Conservation (phyloP, 2,797 vertebrate species). For the Semotilus atromaculatus region DNA sequence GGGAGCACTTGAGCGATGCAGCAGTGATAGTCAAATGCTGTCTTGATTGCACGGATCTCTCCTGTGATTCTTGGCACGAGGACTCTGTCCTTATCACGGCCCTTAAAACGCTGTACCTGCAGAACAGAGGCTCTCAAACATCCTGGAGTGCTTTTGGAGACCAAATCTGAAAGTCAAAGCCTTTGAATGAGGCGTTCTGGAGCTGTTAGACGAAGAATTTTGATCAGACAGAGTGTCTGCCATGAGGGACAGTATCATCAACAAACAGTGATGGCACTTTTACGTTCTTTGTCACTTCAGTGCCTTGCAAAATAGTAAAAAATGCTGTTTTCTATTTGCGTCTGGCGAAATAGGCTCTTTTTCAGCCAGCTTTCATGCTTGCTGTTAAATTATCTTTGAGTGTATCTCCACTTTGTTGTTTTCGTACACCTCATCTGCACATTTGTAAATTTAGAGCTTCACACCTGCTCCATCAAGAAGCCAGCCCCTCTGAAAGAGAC, state of each 20-base stretch:
- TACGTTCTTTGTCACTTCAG: slow-evolving; percentile 24
- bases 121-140: slow-evolving; percentile 44
- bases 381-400: slow-evolving; percentile 26
- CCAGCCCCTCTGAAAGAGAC: slow-evolving; percentile 12
- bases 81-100: slow-evolving; percentile 43
- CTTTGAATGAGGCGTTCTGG: slow-evolving; percentile 20
- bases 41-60: slow-evolving; percentile 36
- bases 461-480: slow-evolving; percentile 38
- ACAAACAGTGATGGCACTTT: slow-evolving; percentile 22
- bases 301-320: slow-evolving; percentile 1
- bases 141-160: slow-evolving; percentile 34
- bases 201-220: slow-evolving; percentile 31
- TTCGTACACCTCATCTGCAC: slow-evolving; percentile 36
- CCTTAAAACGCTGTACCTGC: slow-evolving; percentile 44
- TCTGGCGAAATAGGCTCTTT: slow-evolving; percentile 20
- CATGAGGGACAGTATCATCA: slow-evolving; percentile 12
- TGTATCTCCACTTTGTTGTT: slow-evolving; percentile 23
- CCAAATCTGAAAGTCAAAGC: slow-evolving; percentile 36
- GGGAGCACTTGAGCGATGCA: slow-evolving; percentile 41
- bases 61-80: slow-evolving; percentile 26
- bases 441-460: slow-evolving; percentile 36
- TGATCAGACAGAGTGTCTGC: slow-evolving; percentile 21
- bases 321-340: slow-evolving; percentile 2
- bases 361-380: not conserved
- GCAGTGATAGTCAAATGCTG: slow-evolving; percentile 32